A percentile compares a stretch with the other conserved stretches of the same genome.
Conservation (phyloP, 1,140 invertebrate genomes). For the Periplaneta americana region DNA sequence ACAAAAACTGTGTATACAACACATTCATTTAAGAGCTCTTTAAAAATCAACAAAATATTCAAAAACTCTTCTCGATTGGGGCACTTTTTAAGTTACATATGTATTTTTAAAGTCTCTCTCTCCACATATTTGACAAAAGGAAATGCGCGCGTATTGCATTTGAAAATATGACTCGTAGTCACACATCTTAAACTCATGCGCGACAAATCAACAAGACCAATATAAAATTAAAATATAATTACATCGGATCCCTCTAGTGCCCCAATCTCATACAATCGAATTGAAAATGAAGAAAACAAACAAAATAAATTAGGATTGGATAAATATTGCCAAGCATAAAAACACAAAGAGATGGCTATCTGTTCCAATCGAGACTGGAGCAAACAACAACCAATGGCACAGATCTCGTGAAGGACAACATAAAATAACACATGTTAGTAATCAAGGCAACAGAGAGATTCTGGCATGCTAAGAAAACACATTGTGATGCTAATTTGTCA, state of each 20-base stretch:
- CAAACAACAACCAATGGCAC: not conserved
- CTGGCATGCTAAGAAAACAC: not conserved
- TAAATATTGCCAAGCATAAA: not conserved
- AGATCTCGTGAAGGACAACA: not conserved
- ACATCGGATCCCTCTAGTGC: not conserved
- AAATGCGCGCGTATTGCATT: not conserved
- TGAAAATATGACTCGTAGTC: not conserved
- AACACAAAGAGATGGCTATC: not conserved
- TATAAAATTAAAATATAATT: not conserved
- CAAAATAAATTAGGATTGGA: not conserved
- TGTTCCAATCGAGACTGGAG: not conserved
- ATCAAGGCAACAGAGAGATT: not conserved
- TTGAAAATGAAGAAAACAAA: not conserved
- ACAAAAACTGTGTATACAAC: slow-evolving; percentile 3
- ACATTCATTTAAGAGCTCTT: slow-evolving; percentile 11
- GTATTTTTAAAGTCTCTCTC: not conserved
- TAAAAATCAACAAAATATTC: slow-evolving; percentile 15
- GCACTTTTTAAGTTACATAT: not conserved
- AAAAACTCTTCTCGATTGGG: not conserved
- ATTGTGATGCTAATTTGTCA: not conserved
- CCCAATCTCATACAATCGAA: not conserved
- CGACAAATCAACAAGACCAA: not conserved
- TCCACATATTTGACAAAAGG: not conserved
- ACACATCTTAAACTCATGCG: not conserved
- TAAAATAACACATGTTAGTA: not conserved